A percentile compares a stretch with the other conserved stretches of the same genome.
Evolutionary conservation across 2,113 vertebrate species (phyloP).

Genomic region (Crotalus viridis): DNA sequence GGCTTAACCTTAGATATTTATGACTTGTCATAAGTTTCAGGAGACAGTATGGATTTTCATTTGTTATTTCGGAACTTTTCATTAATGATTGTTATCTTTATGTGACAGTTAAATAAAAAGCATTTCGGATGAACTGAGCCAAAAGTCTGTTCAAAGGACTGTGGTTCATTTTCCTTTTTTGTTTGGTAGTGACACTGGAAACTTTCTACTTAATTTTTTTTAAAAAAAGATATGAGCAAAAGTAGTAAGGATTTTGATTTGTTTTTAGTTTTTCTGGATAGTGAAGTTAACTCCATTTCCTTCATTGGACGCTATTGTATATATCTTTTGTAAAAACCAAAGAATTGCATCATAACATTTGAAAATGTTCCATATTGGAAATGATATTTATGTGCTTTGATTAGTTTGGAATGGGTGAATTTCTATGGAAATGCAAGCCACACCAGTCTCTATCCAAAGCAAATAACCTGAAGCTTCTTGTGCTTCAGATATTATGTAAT

Average conservation of each 20-base stretch:
- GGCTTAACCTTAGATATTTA: neutral
- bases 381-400: neutral
- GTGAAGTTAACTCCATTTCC: neutral
- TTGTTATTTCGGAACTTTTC: neutral
- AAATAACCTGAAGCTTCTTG: neutral
- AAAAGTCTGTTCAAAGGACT: neutral
- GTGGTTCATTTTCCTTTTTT: neutral
- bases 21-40: neutral
- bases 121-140: neutral
- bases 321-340: neutral
- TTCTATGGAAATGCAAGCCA: neutral
- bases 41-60: neutral
- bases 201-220: neutral
- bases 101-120: constrained; percentile 1
- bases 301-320: neutral
- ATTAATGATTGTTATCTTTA: neutral
- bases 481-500: neutral
- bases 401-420: neutral
- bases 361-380: neutral
- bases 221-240: neutral
- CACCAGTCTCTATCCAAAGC: neutral
- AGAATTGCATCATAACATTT: neutral
- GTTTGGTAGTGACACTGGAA: neutral
- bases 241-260: neutral
- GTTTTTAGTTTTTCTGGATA: neutral